These are phyloP conservation scores for Spheniscus humboldti DNA, from an alignment of 2,797 vertebrate species.

Conservation along the genomic window DNA sequence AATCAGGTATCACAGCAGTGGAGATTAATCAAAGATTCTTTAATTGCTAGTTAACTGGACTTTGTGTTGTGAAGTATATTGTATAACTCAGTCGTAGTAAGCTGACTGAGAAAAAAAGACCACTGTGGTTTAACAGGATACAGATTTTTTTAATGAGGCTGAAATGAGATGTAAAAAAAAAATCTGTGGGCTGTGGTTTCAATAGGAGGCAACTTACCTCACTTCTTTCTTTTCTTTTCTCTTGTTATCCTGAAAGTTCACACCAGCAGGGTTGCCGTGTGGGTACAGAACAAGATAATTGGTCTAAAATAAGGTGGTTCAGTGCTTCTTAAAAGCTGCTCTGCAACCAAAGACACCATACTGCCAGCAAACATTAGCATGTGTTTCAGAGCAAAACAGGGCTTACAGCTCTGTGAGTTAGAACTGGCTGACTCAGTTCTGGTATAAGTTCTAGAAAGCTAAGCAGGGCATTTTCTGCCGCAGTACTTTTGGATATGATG, in stretches of 20 bases:
- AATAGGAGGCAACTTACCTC: not conserved
- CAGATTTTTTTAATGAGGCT: not conserved
- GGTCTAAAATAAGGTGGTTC: not conserved
- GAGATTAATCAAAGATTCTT: conserved; percentile 19
- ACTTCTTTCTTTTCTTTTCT: not conserved
- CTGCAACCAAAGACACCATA: not conserved
- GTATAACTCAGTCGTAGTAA: not conserved
- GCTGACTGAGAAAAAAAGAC: not conserved
- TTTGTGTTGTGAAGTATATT: not conserved
- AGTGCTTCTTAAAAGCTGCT: not conserved
- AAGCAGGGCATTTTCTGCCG: not conserved
- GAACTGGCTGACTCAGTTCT: not conserved
- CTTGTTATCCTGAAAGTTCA: not conserved
- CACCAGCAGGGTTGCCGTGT: not conserved
- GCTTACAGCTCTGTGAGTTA: not conserved
- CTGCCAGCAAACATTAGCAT: not conserved
- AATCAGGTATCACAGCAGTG: not conserved
- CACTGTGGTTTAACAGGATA: not conserved
- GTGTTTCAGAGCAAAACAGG: not conserved
- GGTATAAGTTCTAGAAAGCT: not conserved
- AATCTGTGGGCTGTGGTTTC: not conserved
- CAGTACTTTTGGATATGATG: not conserved
- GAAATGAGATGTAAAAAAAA: not conserved
- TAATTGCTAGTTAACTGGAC: conserved; percentile 24
- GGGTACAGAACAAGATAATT: not conserved